Evolutionary conservation across 2,888 invertebrate genomes (phyloP).

Genomic region (Aleiodes leptofemur): DNA sequence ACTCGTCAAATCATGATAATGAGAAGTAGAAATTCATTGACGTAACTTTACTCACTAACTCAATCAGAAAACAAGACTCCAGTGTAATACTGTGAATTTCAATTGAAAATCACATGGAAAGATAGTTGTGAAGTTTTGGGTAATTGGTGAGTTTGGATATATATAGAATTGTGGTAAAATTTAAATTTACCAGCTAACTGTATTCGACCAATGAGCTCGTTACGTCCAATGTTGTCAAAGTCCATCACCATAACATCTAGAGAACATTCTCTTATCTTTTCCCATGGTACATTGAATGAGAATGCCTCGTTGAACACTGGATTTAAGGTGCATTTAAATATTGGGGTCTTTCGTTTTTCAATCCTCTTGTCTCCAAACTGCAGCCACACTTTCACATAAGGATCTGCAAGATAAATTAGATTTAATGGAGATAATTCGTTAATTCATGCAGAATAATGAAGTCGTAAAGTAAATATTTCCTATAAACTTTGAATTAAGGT

Average conservation of each 20-base stretch:
- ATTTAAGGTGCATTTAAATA: constrained; percentile 95
- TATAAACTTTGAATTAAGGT: too few relatives aligned
- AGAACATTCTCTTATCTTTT: constrained; percentile 95
- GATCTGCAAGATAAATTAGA: constrained; percentile 81
- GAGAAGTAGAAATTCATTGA: not conserved
- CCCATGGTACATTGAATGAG: constrained; percentile 97
- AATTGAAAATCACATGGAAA: not conserved
- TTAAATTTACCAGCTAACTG: constrained; percentile 86
- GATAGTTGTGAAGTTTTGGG: not conserved
- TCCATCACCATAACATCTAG: constrained; percentile 97
- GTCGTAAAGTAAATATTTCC: too few relatives aligned
- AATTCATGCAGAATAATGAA: not conserved
- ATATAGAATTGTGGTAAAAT: not conserved
- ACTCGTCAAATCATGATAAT: not conserved
- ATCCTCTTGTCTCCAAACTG: constrained; percentile 96
- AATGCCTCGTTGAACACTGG: constrained; percentile 98
- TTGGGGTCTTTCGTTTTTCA: constrained; percentile 96
- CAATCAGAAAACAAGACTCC: too few relatives aligned
- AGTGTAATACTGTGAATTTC: too few relatives aligned
- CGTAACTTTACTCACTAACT: not conserved
- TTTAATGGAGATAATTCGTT: not conserved
- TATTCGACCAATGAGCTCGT: constrained; percentile 94
- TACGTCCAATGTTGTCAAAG: constrained; percentile 96
- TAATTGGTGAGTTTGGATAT: not conserved
- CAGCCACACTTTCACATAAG: constrained; percentile 98